Base-by-base conservation (phyloP, 2,113 vertebrate species). In the Notarius lentiginosus region DNA sequence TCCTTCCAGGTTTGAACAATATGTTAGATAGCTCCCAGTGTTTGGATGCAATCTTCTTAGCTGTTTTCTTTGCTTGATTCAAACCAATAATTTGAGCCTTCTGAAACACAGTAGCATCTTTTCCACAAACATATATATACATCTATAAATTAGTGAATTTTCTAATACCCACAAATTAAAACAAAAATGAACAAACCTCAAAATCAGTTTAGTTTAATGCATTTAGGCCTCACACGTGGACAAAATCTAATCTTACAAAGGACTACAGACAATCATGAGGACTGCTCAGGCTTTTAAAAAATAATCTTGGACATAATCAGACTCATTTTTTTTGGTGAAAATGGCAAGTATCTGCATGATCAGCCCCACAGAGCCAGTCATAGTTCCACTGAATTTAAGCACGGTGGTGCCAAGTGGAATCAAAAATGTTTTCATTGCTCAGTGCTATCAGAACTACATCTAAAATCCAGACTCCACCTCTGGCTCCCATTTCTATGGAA, bases 401-500 rank as follows among this genome's bases (percentile, higher is more conserved):
- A 55, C 53, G 77, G n/a, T 81, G 77, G 82, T 89, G 80, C 80
- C 83, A 86, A 84, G 80, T 79, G 47, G 70, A 89, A 84, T 79
- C 22, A 72, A 79, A 89, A 89, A 89, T 91, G 85, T 91, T 93
- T 93, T 92, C 83, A 89, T 86, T 90, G 88, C 51, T 85, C 66
- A 70, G 73, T n/a, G 82, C 70, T 92, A 91, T 92, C 89, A 90
- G 79, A 92, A 90, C 85, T 89, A 77, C 91, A 91, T 92, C 91
- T 88, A 86, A 92, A 84, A 51, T 70, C 68, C 34, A 53, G 41
- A 75, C 87, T 85, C 86, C 90, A 89, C 87, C 84, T 91, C 41
- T 89, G 89, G 66, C 90, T 90, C 76, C 88, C 63, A 84, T 86
- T 86, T 88, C 68, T 81, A 77, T 66, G 27, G 86, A 84, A 84